phyloP scores from a whole-genome alignment of 2,888 invertebrate species.

The Gnatocerus cornutus region DNA sequence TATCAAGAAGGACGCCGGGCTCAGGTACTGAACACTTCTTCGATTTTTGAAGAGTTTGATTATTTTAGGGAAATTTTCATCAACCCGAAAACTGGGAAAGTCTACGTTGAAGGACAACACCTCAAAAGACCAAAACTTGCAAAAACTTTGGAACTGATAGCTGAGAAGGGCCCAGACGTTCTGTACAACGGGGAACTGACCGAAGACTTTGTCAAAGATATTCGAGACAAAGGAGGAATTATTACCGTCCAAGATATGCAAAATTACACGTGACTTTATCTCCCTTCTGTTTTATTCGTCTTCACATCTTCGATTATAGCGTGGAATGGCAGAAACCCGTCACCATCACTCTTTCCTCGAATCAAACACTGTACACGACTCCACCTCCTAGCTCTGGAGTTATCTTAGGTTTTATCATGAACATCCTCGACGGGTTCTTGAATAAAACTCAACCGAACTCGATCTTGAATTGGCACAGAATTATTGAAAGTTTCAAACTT shows the following conservation, averaged over 20 bases:
- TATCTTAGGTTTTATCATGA: slow-evolving; percentile 86
- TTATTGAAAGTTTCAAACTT: slow-evolving; percentile 93
- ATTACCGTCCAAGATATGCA: slow-evolving; percentile 85
- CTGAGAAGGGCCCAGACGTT: slow-evolving; percentile 72
- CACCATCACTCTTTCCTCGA: slow-evolving; percentile 53
- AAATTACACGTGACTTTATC: slow-evolving; percentile 73
- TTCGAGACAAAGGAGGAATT: slow-evolving; percentile 78
- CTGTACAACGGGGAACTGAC: slow-evolving; percentile 76
- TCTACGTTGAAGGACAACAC: slow-evolving; percentile 55
- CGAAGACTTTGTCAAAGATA: slow-evolving; percentile 65
- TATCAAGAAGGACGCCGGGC: too few species aligned
- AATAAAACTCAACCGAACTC: slow-evolving; percentile 60
- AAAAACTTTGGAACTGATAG: slow-evolving; percentile 67
- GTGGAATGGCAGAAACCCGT: too few species aligned
- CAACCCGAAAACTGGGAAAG: slow-evolving; percentile 58
- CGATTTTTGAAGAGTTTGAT: too few species aligned
- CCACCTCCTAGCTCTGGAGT: slow-evolving; percentile 90
- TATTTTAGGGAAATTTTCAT: slow-evolving; percentile 67
- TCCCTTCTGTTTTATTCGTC: too few species aligned
- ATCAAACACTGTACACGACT: slow-evolving; percentile 81
- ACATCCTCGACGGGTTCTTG: slow-evolving; percentile 79
- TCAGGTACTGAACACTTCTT: too few species aligned
- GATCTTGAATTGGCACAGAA: slow-evolving; percentile 81
- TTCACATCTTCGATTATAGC: too few species aligned
- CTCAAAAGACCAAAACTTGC: slow-evolving; percentile 48